phyloP scores from a whole-genome alignment of 2,888 invertebrate genomes.

The Adelognathus sp. region DNA sequence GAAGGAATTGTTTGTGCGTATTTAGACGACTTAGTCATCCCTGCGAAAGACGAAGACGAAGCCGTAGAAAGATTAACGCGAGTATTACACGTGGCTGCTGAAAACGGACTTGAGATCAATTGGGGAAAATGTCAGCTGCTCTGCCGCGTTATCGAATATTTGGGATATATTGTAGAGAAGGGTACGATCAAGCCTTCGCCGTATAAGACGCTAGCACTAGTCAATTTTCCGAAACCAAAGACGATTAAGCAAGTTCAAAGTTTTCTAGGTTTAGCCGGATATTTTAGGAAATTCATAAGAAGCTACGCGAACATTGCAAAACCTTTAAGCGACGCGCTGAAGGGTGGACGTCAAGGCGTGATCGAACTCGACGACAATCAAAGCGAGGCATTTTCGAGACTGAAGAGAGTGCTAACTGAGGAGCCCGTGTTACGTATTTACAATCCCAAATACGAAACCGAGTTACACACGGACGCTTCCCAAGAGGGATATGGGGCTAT shows the following conservation, averaged over 20 bases:
- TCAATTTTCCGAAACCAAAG: slow-evolving; percentile 52
- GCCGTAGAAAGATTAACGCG: slow-evolving; percentile 29
- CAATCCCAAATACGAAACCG: slow-evolving; percentile 39
- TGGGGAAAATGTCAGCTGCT: slow-evolving; percentile 58
- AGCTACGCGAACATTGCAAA: slow-evolving; percentile 61
- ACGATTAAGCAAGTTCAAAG: slow-evolving; percentile 47
- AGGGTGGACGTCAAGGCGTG: slow-evolving; percentile 41
- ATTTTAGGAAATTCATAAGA: slow-evolving; percentile 60
- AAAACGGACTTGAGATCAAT: slow-evolving; percentile 57
- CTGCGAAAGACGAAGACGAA: slow-evolving; percentile 37
- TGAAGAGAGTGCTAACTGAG: slow-evolving; percentile 40
- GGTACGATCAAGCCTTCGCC: slow-evolving; percentile 45
- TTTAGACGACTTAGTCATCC: slow-evolving; percentile 57
- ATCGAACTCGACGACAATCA: slow-evolving; percentile 51
- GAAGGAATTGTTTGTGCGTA: slow-evolving; percentile 30
- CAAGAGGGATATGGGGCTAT: slow-evolving; percentile 64
- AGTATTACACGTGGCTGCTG: slow-evolving; percentile 47
- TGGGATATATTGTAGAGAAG: slow-evolving; percentile 50
- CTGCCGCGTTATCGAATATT: slow-evolving; percentile 40
- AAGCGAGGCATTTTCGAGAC: slow-evolving; percentile 27
- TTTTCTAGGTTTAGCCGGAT: slow-evolving; percentile 59
- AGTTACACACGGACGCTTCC: slow-evolving; percentile 60
- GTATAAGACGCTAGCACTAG: slow-evolving; percentile 51
- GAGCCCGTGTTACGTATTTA: slow-evolving; percentile 54
- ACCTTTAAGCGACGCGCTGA: slow-evolving; percentile 66